These are phyloP conservation scores for Dreissena rostriformis DNA, from an alignment of 1,140 invertebrate species.

Conservation along the genomic window DNA sequence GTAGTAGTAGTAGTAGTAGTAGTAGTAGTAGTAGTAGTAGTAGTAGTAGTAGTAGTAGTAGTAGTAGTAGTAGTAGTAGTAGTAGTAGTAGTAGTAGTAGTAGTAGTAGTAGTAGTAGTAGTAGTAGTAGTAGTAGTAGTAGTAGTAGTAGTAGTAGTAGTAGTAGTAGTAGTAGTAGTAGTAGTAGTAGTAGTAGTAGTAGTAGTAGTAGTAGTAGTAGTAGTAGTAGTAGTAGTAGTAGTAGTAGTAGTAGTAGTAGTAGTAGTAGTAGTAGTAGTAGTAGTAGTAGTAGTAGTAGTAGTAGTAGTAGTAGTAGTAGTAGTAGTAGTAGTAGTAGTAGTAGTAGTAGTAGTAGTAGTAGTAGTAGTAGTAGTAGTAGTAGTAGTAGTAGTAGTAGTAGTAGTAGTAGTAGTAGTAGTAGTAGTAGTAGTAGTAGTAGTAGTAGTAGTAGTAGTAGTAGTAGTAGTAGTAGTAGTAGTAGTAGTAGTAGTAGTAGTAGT, in stretches of 20 bases:
- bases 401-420: constrained; percentile 6
- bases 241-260: constrained; percentile 1
- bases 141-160: constrained; percentile 6
- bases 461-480: constrained; percentile 3
- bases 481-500: constrained; percentile 6
- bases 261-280: constrained; percentile 3
- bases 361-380: constrained; percentile 1
- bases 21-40: constrained; percentile 6
- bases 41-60: constrained; percentile 3
- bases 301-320: constrained; percentile 6
- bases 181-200: constrained; percentile 6
- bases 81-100: constrained; percentile 1
- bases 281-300: constrained; percentile 3
- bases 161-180: constrained; percentile 6
- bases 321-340: constrained; percentile 6
- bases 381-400: neutral
- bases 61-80: neutral
- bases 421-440: constrained; percentile 6
- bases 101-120: constrained; percentile 6
- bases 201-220: constrained; percentile 6
- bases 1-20: constrained; percentile 6
- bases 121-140: neutral
- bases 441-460: neutral
- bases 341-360: constrained; percentile 6
- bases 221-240: constrained; percentile 6